A percentile compares a stretch with the other conserved stretches of the same genome.
Conservation (phyloP, 2,113 vertebrate species). For the Eudorcas thomsonii region DNA sequence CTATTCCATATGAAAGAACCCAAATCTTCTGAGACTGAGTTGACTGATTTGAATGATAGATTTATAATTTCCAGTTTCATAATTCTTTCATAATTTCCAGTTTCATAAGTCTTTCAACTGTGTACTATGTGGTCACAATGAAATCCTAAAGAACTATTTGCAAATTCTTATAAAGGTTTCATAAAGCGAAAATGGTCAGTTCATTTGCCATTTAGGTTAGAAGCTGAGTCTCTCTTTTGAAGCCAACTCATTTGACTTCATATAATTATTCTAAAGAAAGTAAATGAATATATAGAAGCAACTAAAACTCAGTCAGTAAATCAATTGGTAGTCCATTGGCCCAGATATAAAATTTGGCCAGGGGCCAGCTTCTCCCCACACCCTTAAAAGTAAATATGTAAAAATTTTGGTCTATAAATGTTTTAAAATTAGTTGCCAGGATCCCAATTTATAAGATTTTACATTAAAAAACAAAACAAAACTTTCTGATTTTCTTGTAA, state of each 20-base stretch:
- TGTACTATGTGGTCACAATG: background rate
- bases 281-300: background rate
- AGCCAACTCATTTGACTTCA: background rate
- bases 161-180: background rate
- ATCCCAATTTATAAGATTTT: background rate
- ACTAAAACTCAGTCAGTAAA: background rate
- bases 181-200: background rate
- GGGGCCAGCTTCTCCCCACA: background rate
- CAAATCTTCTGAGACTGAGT: background rate
- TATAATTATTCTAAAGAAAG: background rate
- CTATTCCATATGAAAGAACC: background rate
- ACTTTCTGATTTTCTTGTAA: background rate
- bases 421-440: background rate
- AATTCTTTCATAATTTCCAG: conserved; percentile 34
- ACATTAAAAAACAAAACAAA: background rate
- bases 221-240: background rate
- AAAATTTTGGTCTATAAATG: background rate
- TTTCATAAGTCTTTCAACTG: background rate
- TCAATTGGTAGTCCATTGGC: background rate
- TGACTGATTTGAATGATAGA: background rate
- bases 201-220: background rate
- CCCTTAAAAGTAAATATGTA: background rate
- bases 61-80: conserved; percentile 17
- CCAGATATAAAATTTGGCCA: background rate
- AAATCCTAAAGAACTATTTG: conserved; percentile 3